A percentile compares a stretch with the other conserved stretches of the same genome.
Evolutionary conservation across 2,888 invertebrate genomes (phyloP).

Genomic region (Acrobasis suavella): DNA sequence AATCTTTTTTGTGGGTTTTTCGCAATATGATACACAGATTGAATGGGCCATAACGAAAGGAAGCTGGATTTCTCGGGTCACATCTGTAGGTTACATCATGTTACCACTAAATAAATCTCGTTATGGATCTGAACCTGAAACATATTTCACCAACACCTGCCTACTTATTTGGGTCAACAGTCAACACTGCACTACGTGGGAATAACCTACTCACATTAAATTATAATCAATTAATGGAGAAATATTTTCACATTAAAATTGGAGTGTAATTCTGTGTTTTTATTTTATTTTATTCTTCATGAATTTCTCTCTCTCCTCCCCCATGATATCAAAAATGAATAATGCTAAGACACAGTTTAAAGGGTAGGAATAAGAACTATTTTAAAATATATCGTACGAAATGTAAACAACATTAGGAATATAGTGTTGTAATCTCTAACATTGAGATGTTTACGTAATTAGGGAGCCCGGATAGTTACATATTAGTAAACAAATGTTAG

Average conservation of each 20-base stretch:
- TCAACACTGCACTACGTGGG: background rate
- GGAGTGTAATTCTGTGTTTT: no score
- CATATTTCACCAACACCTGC: background rate
- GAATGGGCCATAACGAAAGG: background rate
- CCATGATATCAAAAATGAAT: no score
- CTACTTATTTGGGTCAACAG: background rate
- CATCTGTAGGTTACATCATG: slow-evolving; percentile 11
- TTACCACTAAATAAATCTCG: slow-evolving; percentile 13
- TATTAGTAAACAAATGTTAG: background rate
- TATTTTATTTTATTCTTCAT: no score
- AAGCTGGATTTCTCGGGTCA: slow-evolving; percentile 12
- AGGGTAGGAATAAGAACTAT: no score
- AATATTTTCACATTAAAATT: no score
- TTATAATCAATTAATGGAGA: background rate
- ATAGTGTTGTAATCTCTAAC: background rate
- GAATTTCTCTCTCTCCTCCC: no score
- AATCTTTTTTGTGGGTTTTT: background rate
- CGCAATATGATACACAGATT: background rate
- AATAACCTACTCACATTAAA: slow-evolving; percentile 9
- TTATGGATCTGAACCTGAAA: background rate
- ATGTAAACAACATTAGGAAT: background rate
- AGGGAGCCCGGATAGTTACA: background rate
- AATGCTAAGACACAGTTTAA: no score
- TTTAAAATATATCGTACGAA: no score
- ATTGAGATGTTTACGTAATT: background rate